These are phyloP conservation scores for Drosophila parvula DNA, from an alignment of 1,140 invertebrate species.

Conservation along the genomic window DNA sequence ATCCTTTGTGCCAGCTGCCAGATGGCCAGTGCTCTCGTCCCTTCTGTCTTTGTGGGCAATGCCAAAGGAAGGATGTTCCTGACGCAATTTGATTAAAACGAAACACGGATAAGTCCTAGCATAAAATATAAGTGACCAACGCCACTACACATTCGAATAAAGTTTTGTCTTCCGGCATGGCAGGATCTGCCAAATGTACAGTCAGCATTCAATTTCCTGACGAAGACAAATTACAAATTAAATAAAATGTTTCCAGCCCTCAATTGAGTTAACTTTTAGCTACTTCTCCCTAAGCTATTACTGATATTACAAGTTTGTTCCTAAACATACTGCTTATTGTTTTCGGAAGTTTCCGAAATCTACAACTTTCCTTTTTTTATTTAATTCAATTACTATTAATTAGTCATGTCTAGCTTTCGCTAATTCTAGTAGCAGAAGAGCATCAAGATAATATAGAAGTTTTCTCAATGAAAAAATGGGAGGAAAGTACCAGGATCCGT, in stretches of 20 bases:
- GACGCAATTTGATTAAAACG: slow-evolving; percentile 41
- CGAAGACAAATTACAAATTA: neutral
- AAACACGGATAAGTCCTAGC: slow-evolving; percentile 12
- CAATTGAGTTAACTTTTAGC: neutral
- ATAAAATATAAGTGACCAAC: slow-evolving; percentile 19
- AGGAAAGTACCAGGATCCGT: no score
- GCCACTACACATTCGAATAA: slow-evolving; percentile 16
- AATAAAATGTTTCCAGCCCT: neutral
- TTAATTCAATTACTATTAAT: no score
- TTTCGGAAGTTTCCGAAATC: no score
- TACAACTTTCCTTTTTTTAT: no score
- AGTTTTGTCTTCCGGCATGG: neutral
- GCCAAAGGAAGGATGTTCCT: slow-evolving; percentile 1
- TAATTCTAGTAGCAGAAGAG: no score
- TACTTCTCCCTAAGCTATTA: neutral
- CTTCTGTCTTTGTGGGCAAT: neutral
- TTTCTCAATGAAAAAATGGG: no score
- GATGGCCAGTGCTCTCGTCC: slow-evolving; percentile 27
- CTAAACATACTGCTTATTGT: no score
- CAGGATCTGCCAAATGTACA: neutral
- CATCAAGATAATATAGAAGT: no score
- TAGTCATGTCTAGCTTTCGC: no score
- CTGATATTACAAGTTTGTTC: no score
- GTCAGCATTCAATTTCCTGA: neutral
- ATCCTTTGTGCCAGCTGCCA: slow-evolving; percentile 53